These are phyloP conservation scores for Octopus bimaculoides DNA, from an alignment of 1,140 invertebrate genomes.

Conservation along the genomic window DNA sequence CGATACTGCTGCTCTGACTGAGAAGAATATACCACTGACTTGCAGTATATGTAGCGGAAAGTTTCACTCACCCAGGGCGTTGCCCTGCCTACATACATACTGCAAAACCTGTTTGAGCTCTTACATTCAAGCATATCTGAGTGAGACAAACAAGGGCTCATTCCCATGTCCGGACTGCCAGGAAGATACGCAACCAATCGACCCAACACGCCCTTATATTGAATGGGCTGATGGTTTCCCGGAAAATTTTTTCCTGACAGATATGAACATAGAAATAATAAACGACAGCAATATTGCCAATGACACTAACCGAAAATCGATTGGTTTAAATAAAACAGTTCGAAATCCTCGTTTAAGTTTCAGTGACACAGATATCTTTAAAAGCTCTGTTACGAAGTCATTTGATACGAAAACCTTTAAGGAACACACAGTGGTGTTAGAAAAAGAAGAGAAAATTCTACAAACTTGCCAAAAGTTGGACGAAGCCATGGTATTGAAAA, in stretches of 20 bases:
- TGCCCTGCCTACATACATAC: constrained; percentile 11
- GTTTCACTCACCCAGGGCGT: constrained; percentile 1
- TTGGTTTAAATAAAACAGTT: no score
- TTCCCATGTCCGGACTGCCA: constrained; percentile 8
- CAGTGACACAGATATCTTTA: no score
- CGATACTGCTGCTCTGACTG: no score
- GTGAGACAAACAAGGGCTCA: background rate
- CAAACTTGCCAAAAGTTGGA: no score
- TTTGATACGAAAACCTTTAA: no score
- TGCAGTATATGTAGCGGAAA: background rate
- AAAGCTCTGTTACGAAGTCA: no score
- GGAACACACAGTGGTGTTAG: no score
- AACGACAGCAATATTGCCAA: no score
- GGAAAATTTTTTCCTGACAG: background rate
- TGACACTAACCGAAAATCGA: no score
- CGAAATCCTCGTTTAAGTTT: no score
- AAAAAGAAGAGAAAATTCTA: no score
- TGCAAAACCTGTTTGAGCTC: constrained; percentile 6
- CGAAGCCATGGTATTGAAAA: no score
- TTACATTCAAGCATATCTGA: background rate
- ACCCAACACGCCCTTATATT: background rate
- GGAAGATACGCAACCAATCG: background rate
- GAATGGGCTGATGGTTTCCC: constrained; percentile 7
- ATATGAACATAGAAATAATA: background rate
- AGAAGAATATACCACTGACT: background rate